Evolutionary conservation across 2,113 vertebrate species (phyloP), one percentile per base, ranked within the genome.

Genomic region (Rousettus leschenaultii): DNA sequence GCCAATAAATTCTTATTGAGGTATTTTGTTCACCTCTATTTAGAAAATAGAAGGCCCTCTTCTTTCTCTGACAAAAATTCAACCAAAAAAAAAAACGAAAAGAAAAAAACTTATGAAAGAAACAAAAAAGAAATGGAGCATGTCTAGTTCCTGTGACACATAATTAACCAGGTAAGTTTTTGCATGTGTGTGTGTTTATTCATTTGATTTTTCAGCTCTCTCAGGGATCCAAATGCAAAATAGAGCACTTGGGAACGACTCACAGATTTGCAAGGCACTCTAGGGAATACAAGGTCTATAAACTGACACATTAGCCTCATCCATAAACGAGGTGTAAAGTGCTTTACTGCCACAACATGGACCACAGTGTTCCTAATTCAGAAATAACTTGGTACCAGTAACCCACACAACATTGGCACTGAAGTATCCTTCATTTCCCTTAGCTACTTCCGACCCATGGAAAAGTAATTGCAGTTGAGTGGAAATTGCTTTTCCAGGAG

Each of bases 381-480:
- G 95, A 94, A 93, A 95, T 86, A 95, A 96, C 95, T 95, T 35
- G 18, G 61, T 74, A 83, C 96, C 63, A 33, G 89, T 73, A 95
- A 89, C 89, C 87, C 71, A 86, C 74, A 95, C 26, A 96, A 84
- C 73, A 74, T 10, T 68, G 63, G 78, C 94, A 86, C 78, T 4
- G 6, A 96, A 94, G 94, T 65, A 33, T 82, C 91, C 82, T 96
- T 93, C 82, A 79, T 97, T 96, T 97, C 68, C 78, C 68, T 93
- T 96, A 94, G 96, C 65, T 95, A 89, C 78, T 93, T 95, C 70
- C 7, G 0, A 65, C 57, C 61, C 65, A 18, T 19, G 38, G 82
- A 96, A 98, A 94, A 94, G 82, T 63, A 93, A 95, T 79, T 66
- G 63, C 86, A 96, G 59, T 51, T 59, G 88, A 91, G 78, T 70